These are phyloP conservation scores for Geococcyx californianus DNA, from an alignment of 2,113 vertebrate genomes.

Conservation along the genomic window DNA sequence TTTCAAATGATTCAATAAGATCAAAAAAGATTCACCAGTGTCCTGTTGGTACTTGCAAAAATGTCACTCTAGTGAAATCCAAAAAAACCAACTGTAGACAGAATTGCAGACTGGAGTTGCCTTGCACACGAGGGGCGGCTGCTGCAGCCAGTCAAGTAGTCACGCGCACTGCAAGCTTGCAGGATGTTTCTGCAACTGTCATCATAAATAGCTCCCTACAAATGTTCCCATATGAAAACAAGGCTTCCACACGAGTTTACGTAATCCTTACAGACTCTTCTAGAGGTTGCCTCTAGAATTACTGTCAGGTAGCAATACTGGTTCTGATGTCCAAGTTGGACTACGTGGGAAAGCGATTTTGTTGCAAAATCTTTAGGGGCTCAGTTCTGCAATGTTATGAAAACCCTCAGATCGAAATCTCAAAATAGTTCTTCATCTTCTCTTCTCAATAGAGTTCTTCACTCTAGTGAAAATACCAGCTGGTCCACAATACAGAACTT, in stretches of 20 bases:
- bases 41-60: neutral
- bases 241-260: neutral
- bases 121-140: neutral
- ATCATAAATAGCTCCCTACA: neutral
- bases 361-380: neutral
- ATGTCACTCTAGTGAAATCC: neutral
- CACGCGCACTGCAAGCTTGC: fast-evolving
- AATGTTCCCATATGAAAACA: neutral
- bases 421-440: neutral
- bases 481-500: neutral
- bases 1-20: neutral
- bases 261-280: neutral
- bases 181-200: neutral
- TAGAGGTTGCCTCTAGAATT: neutral
- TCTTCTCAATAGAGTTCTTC: no score
- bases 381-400: fast-evolving
- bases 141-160: neutral
- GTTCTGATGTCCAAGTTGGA: neutral
- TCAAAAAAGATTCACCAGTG: neutral
- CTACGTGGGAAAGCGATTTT: neutral
- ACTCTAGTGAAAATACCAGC: neutral
- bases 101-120: neutral
- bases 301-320: fast-evolving
- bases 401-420: fast-evolving
- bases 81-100: neutral